A percentile compares a stretch with the other conserved stretches of the same genome.
Evolutionary conservation across 1,140 invertebrate species (phyloP).

Genomic region (Drosophila sp.): DNA sequence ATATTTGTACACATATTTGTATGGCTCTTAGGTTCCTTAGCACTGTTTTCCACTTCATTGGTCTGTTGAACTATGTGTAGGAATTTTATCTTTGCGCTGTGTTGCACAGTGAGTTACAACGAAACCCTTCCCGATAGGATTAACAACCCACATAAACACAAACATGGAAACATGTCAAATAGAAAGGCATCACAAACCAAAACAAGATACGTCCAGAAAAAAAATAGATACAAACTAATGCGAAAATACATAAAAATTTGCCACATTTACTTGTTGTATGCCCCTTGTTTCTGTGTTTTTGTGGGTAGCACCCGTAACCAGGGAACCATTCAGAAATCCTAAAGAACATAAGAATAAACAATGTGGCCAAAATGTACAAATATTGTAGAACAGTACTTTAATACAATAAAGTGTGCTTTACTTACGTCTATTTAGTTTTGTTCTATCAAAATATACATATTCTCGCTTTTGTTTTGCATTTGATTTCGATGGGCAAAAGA

Average conservation of each 20-base stretch:
- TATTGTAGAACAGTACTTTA: conserved; percentile 41
- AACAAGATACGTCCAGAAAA: conserved; percentile 17
- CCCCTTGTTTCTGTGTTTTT: conserved; percentile 8
- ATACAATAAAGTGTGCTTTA: conserved; percentile 30
- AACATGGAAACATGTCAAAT: background rate
- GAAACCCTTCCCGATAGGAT: conserved; percentile 42
- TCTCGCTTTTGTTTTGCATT: conserved; percentile 4
- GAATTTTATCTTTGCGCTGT: conserved; percentile 42
- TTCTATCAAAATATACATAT: conserved; percentile 17
- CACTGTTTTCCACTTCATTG: conserved; percentile 45
- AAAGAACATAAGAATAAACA: conserved; percentile 46
- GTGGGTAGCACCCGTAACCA: conserved; percentile 12
- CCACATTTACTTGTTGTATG: conserved; percentile 39
- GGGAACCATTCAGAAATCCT: conserved; percentile 19
- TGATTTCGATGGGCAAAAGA: background rate
- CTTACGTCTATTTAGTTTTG: conserved; percentile 38
- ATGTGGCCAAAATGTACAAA: conserved; percentile 53
- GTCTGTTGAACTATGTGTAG: conserved; percentile 20
- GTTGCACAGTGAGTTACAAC: conserved; percentile 23
- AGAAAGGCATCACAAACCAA: conserved; percentile 34
- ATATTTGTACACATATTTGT: conserved; percentile 47
- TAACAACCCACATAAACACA: conserved; percentile 30
- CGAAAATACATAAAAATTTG: conserved; percentile 44
- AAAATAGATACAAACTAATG: conserved; percentile 36
- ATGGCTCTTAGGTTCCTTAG: conserved; percentile 7